These are phyloP conservation scores for Arvicanthis niloticus DNA, from an alignment of 2,113 vertebrate species.

Conservation along the genomic window DNA sequence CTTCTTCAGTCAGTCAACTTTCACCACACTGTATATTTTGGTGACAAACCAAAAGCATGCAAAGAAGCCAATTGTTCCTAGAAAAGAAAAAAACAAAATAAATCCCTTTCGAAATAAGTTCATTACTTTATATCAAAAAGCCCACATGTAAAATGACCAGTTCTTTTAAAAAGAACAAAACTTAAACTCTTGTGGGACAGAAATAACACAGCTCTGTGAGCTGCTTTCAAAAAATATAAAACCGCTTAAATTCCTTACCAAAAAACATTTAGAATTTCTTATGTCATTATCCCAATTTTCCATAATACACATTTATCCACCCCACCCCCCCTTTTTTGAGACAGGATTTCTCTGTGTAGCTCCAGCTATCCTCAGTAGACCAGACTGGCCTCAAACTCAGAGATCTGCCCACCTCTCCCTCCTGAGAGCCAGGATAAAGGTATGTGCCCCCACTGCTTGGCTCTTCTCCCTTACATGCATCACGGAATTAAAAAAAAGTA, in stretches of 20 bases:
- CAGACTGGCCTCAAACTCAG: neutral
- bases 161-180: slow-evolving; percentile 17
- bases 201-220: neutral
- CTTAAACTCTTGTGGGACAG: neutral
- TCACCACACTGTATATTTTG: slow-evolving; percentile 99
- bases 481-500: slow-evolving; percentile 3
- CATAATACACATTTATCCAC: neutral
- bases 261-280: slow-evolving; percentile 33
- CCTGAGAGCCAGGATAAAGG: neutral
- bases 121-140: slow-evolving; percentile 9
- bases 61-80: slow-evolving; percentile 99
- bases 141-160: neutral
- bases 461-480: neutral
- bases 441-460: neutral
- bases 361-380: neutral
- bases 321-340: neutral
- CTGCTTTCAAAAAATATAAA: slow-evolving; percentile 41
- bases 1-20: slow-evolving; percentile 96
- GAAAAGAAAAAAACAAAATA: slow-evolving; percentile 45
- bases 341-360: neutral
- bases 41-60: slow-evolving; percentile 99
- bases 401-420: neutral
- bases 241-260: neutral
- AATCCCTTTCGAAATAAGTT: slow-evolving; percentile 29
- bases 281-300: slow-evolving; percentile 7